Evolutionary conservation across 1,140 invertebrate species (phyloP), one percentile per base, ranked within the genome.

Genomic region (Drosophila guanche): DNA sequence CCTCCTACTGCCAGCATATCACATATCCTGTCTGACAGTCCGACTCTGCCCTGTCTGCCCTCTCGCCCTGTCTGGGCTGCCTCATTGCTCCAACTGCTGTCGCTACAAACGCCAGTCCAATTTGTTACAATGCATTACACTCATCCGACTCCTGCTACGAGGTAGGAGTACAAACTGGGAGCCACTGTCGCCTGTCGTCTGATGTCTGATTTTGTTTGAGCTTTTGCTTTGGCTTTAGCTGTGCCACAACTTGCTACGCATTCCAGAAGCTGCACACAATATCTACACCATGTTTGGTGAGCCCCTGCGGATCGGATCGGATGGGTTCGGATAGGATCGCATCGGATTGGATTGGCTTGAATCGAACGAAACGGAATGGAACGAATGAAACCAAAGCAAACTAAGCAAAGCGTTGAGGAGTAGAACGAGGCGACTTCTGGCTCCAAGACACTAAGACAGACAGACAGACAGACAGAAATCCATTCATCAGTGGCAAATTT

Each of bases 401-500:
- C 33, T 3, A 37, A 37, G 48, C 50, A 8, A 29, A 45, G 16
- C 25, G 16, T 41, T 29, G 14, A 41, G 41, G 25, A 54, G 41
- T 40, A 46, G 23, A 40, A n/a, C 12, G 23, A 56, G 33, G 33
- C 33, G 33, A 37, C 33, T 33, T 8, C 33, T 37, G 33, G 33
- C 33, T 37, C 33, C 10, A 10, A 37, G 33, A 33, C 8, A 33
- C 5, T 33, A 42, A 50, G 22, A 40, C 12, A 41, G 51, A 67
- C 25, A 51, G 56, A 57, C 33, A 37, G 33, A 33, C 69, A 67
- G 66, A 83, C 72, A 89, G 73, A 79, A 89, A 89, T 89, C 84
- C 84, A 90, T 90, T 90, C 89, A 90, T 90, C 89, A 90, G 89
- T 90, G 89, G 89, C 89, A 90, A 86, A 90, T 90, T 88, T 89